Percentiles rank a stretch among this genome's conserved stretches.
Conservation (phyloP, 2,888 invertebrate species). For the Hydrotaea cyrtoneurina region DNA sequence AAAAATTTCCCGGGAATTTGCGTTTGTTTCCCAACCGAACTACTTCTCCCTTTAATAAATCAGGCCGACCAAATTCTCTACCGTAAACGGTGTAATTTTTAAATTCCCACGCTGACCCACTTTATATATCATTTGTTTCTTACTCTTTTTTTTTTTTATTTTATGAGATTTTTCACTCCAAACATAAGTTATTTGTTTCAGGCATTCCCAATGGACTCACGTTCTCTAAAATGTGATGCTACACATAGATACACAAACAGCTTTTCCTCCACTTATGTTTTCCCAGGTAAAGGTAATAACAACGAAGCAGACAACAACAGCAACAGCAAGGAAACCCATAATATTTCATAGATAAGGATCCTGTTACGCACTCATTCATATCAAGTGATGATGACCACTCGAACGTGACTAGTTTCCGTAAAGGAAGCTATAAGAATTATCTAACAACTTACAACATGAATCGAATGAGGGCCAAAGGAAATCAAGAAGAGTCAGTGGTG, state of each 20-base stretch:
- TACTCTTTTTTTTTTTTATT: neutral
- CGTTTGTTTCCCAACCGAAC: too few relatives aligned
- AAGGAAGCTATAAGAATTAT: constrained; percentile 43
- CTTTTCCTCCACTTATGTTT: neutral
- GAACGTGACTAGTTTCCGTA: constrained; percentile 56
- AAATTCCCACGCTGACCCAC: neutral
- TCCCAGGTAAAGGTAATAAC: neutral
- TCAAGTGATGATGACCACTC: constrained; percentile 55
- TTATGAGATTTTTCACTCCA: neutral
- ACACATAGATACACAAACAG: constrained; percentile 52
- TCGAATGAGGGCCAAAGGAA: neutral
- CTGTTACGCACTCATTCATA: constrained; percentile 35
- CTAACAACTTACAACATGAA: constrained; percentile 5
- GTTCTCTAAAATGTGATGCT: constrained; percentile 22
- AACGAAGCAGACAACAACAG: neutral
- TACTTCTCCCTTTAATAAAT: too few relatives aligned
- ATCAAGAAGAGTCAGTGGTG: neutral
- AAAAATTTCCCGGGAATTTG: too few relatives aligned
- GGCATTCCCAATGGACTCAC: constrained; percentile 23
- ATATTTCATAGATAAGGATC: constrained; percentile 34
- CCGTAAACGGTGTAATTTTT: too few relatives aligned
- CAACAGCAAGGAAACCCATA: constrained; percentile 18
- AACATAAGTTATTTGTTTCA: constrained; percentile 8
- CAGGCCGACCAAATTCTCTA: too few relatives aligned
- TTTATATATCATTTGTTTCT: neutral